Evolutionary conservation across 2,797 vertebrate species (phyloP), one percentile per base, ranked within the genome.

Genomic region (Cynodonichthys magdalenae): DNA sequence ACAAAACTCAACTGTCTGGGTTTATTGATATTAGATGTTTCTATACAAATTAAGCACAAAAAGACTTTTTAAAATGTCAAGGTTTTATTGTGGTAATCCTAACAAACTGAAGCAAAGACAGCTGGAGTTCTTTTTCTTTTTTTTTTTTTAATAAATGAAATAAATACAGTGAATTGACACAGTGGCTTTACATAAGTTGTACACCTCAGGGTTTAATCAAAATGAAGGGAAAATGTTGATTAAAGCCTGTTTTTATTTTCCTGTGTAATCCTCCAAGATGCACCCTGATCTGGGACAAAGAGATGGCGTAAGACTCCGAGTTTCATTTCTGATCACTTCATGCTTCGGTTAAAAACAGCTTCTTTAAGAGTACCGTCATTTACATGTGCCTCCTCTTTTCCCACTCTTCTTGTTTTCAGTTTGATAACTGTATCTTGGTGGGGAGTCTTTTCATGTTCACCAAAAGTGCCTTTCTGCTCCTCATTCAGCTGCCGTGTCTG

Each of bases 221-320:
- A 89, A 85, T 83, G 49, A 72, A 71, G 72, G 79, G 81, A 86
- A 91, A 88, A 87, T 90, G 83, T 91, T 93, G 67, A 59, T 24
- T 75, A 75, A 87, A 82, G 94, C 89, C 94, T 86, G 83, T 90
- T 92, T 92, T 93, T 91, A 90, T 93, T 91, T 83, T 85, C 81
- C 79, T 94, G 90, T 94, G 85, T 90, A 84, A 92, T 85, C 80
- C 86, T 71, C 87, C 90, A 89, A 95, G 95, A 95, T 93, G 93
- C 94, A 92, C 74, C 92, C 91, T 7, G 92, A 92, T 71, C 84
- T 88, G 54, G 95, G 93, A 94, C 93, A 91, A 69, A 92, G 89
- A 84, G 90, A 92, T 69, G 92, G 92, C 87, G 95, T 96, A 95
- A 95, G 95, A 90, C 84, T 90, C 68, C 87, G 81, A 74, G 68